Percentiles rank a stretch among this genome's conserved stretches.
Conservation (phyloP, 2,113 vertebrate species). For the Brachirus orientalis region DNA sequence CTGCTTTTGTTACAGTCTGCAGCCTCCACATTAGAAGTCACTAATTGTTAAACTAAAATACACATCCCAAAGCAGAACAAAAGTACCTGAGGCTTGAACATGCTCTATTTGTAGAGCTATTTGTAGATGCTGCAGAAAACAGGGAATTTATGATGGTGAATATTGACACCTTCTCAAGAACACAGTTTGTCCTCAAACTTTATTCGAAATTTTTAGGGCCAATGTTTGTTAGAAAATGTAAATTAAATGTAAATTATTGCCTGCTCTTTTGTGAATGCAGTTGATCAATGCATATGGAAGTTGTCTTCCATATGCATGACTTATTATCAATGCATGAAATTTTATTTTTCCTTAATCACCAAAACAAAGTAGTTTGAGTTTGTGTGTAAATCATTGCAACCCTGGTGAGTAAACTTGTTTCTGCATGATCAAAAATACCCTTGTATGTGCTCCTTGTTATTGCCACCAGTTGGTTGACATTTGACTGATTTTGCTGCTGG, state of each 20-base stretch:
- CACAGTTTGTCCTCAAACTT: no score
- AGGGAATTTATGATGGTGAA: no score
- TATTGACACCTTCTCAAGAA: no score
- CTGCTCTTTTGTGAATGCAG: not conserved
- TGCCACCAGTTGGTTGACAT: slow-evolving; percentile 4
- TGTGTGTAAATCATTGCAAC: not conserved
- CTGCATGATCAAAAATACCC: not conserved
- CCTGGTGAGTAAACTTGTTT: not conserved
- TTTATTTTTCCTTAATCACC: not conserved
- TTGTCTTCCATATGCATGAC: not conserved
- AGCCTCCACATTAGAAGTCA: no score
- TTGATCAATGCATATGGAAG: not conserved
- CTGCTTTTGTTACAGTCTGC: no score
- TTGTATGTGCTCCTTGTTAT: not conserved
- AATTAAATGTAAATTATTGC: no score
- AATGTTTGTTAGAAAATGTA: no score
- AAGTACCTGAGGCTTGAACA: not conserved
- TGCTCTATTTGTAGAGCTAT: no score
- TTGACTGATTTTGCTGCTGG: not conserved
- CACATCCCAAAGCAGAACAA: not conserved
- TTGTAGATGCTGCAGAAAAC: no score
- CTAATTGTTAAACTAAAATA: not conserved
- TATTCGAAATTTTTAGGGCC: no score
- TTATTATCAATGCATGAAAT: no score
- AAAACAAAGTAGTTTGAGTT: not conserved